Evolutionary conservation across 35 echinoderm and acorn worm genomes (phyloP).

Genomic region (Apostichopus californicus): DNA sequence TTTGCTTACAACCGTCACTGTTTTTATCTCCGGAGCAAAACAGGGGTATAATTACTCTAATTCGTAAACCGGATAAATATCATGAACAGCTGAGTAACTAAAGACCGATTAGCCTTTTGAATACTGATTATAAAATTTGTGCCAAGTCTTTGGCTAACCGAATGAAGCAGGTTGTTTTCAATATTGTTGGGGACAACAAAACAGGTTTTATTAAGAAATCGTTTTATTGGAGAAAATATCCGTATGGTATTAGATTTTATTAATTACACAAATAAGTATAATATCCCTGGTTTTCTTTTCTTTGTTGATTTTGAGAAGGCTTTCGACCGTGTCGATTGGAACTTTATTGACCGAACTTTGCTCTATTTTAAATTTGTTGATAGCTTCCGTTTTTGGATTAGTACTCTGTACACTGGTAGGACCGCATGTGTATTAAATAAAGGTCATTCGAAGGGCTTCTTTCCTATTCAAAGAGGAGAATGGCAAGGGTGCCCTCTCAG

Average conservation of each 20-base stretch:
- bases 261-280: not conserved
- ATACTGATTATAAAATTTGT: not conserved
- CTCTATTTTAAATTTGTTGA: no score
- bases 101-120: slow-evolving; percentile 6
- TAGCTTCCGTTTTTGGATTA: not conserved
- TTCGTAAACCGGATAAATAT: slow-evolving; percentile 1
- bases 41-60: not conserved
- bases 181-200: slow-evolving; percentile 20
- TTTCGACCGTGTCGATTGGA: no score
- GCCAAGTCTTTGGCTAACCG: slow-evolving; percentile 7
- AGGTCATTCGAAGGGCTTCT: slow-evolving; percentile 48
- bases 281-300: not conserved
- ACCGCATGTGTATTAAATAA: slow-evolving; percentile 67
- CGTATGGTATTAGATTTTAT: not conserved
- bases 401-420: slow-evolving; percentile 56
- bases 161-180: not conserved
- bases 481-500: slow-evolving; percentile 61
- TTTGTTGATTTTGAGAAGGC: not conserved
- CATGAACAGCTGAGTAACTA: not conserved
- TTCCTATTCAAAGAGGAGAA: slow-evolving; percentile 48
- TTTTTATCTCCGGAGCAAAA: not conserved
- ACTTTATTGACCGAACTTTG: no score
- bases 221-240: slow-evolving; percentile 47
- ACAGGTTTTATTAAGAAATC: slow-evolving; percentile 28
- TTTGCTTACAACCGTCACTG: not conserved